A percentile compares a stretch with the other conserved stretches of the same genome.
These are phyloP conservation scores for Tipula unca DNA, from an alignment of 2,888 invertebrate genomes.

Conservation along the genomic window DNA sequence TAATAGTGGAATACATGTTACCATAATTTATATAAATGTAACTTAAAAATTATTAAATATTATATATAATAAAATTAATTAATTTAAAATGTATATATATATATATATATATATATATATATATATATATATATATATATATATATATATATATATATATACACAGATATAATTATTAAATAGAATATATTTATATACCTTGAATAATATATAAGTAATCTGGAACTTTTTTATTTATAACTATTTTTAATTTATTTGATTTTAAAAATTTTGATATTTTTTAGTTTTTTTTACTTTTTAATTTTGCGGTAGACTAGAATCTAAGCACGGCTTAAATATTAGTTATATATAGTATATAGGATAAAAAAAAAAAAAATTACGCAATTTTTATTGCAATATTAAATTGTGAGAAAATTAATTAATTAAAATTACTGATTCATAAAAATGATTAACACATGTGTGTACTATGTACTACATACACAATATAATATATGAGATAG, in stretches of 20 bases:
- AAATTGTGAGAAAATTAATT: background rate
- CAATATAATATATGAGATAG: background rate
- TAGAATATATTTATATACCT: background rate
- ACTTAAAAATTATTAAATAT: background rate
- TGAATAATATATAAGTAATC: background rate
- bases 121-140: too few species aligned
- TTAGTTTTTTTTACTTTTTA: slow-evolving; percentile 19
- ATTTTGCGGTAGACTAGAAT: slow-evolving; percentile 29
- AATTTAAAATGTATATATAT: background rate
- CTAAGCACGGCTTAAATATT: slow-evolving; percentile 27
- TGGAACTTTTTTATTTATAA: slow-evolving; percentile 15
- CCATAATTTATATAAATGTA: background rate
- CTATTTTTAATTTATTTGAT: background rate
- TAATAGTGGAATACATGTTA: background rate
- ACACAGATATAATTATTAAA: background rate
- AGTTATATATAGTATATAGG: slow-evolving; percentile 20
- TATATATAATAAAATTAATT: too few species aligned
- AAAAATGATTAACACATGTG: background rate
- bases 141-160: too few species aligned
- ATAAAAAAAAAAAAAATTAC: background rate
- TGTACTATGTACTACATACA: too few species aligned
- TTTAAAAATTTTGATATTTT: slow-evolving; percentile 17
- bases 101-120: too few species aligned
- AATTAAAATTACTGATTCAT: slow-evolving; percentile 1
- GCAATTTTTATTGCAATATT: background rate